A percentile compares a stretch with the other conserved stretches of the same genome.
phyloP scores from a whole-genome alignment of 2,797 vertebrate species.

The Leptatherina wallacei region DNA sequence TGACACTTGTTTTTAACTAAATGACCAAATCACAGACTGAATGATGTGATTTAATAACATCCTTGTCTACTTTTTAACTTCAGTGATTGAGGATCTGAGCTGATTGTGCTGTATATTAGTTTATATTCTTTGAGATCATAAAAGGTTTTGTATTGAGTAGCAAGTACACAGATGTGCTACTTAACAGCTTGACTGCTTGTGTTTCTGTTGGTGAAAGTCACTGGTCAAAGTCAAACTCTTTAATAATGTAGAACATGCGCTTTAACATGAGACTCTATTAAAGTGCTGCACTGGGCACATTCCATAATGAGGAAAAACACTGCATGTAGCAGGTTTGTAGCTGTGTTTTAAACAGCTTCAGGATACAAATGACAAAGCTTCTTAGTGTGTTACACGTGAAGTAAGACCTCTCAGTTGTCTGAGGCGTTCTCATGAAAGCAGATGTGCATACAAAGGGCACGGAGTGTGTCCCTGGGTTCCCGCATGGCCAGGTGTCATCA shows the following conservation, averaged over 20 bases:
- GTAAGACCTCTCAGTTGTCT: conserved; percentile 7
- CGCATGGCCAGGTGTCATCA: conserved; percentile 63
- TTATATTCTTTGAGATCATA: neutral
- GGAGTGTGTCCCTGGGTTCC: conserved; percentile 24
- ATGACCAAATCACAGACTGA: neutral
- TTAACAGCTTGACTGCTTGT: neutral
- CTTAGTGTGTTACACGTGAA: neutral
- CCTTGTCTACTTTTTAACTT: neutral
- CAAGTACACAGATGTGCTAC: neutral
- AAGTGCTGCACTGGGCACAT: neutral
- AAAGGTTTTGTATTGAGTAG: neutral
- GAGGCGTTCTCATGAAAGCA: neutral
- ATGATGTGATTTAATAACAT: neutral
- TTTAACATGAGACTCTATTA: neutral
- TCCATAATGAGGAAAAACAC: neutral
- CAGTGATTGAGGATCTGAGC: neutral
- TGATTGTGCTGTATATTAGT: neutral
- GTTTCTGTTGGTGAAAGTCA: conserved; percentile 6
- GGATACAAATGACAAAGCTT: neutral
- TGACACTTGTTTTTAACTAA: neutral
- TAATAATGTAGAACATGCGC: neutral
- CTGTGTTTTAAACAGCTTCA: conserved; percentile 3
- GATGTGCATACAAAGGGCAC: neutral
- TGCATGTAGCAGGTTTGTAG: neutral
- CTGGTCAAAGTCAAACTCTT: conserved; percentile 3